Evolutionary conservation across 30 jellyfish, hydroid and myxozoan species (phyloP).

Genomic region (Cassiopea andromeda): DNA sequence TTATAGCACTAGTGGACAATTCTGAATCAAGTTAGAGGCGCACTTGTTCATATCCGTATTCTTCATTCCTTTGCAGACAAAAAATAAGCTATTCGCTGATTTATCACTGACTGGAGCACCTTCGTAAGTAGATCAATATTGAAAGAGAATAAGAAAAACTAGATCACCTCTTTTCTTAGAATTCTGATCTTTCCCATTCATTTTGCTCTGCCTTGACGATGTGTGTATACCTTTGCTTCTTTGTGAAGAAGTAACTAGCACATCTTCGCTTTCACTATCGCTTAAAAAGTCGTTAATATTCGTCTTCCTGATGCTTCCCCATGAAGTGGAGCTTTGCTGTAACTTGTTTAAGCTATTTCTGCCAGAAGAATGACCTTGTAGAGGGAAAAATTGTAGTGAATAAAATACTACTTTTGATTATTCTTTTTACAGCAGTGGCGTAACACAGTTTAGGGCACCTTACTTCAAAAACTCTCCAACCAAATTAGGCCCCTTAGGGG

Average conservation of each 20-base stretch:
- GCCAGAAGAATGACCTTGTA: background rate
- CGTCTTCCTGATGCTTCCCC: constrained; percentile 63
- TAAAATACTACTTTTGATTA: too few species aligned
- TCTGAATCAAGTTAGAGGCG: too few species aligned
- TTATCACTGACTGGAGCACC: background rate
- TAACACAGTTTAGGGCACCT: too few species aligned
- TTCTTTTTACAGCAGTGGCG: too few species aligned
- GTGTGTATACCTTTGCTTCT: background rate
- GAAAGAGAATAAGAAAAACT: background rate
- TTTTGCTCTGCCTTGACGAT: constrained; percentile 11
- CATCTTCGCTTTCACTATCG: constrained; percentile 64
- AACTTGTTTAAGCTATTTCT: constrained; percentile 30
- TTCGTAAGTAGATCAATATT: background rate
- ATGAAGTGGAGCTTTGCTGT: constrained; percentile 47
- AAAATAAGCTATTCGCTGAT: too few species aligned
- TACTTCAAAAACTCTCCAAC: too few species aligned
- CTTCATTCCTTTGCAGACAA: too few species aligned
- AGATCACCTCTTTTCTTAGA: background rate
- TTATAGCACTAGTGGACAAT: too few species aligned
- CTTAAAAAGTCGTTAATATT: constrained; percentile 54
- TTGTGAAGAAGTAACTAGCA: constrained; percentile 14
- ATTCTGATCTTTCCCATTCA: background rate
- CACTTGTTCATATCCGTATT: too few species aligned
- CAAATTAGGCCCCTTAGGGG: too few species aligned
- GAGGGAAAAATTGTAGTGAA: too few species aligned